Evolutionary conservation across 2,888 invertebrate species (phyloP), one percentile per base, ranked within the genome.

Genomic region (Xestia rhomboidea): DNA sequence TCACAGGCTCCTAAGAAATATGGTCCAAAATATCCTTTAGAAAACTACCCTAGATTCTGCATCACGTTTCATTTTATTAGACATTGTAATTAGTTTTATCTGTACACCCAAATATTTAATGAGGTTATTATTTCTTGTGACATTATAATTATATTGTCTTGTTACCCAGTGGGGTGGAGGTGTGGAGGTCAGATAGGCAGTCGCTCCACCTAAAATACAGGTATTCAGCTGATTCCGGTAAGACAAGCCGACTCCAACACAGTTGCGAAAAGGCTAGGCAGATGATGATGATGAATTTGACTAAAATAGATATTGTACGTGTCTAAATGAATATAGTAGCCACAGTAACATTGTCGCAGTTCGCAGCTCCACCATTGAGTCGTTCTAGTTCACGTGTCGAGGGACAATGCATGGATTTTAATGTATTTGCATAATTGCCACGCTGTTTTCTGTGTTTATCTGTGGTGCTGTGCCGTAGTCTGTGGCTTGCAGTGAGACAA

Each of bases 341-440:
- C n/a, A 63, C 44, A 60, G 72, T 34, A 49, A 81, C 66, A 73
- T 44, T 46, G 72, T 71, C 67, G 75, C 73, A 73, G 72, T 77
- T 73, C 70, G 64, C 81, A 75, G 73, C 82, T 77, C 77, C 85
- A 79, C 86, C 83, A 89, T 89, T 79, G 76, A 77, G 62, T 30
- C 83, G 90, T 88, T 86, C 88, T 86, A 89, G 88, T 89, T 89
- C 90, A 91, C 91, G 91, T 89, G 88, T 68, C 88, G 73, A 83
- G 83, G 88, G 87, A 93, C 93, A 93, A 93, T 93, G 91, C 89
- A 80, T 86, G 88, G 89, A 88, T 91, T 91, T 90, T 91, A 91
- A 92, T 91, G 91, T 91, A 92, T 93, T 93, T 91, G 90, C 93
- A 93, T 93, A 93, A 93, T 93, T 90, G 89, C 89, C 89, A 82